Conservation (phyloP, 2,888 invertebrate species). For the Erynnis tages region DNA sequence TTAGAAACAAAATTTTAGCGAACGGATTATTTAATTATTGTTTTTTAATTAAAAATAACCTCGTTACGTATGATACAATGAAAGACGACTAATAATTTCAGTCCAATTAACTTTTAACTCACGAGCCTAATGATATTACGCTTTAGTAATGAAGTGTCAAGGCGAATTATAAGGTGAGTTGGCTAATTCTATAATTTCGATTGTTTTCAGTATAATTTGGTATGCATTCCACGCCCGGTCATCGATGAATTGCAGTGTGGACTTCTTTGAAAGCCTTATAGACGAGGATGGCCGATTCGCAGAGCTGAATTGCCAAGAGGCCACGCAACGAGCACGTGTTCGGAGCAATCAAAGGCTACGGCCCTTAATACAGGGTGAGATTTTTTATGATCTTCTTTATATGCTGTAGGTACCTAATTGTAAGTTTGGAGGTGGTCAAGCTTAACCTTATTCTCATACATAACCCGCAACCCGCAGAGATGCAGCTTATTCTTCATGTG, state of each 20-base stretch:
- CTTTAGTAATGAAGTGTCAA: slow-evolving; percentile 4
- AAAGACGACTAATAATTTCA: no score
- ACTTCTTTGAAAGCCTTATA: slow-evolving; percentile 86
- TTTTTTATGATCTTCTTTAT: background rate
- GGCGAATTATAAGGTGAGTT: background rate
- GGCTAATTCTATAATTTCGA: slow-evolving; percentile 19
- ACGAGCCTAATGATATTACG: background rate
- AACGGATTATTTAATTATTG: no score
- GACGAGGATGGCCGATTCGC: slow-evolving; percentile 77
- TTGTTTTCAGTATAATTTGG: slow-evolving; percentile 65
- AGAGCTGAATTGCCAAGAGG: slow-evolving; percentile 68
- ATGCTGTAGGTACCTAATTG: no score
- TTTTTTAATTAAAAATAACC: no score
- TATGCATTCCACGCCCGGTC: slow-evolving; percentile 71
- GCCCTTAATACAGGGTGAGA: slow-evolving; percentile 53
- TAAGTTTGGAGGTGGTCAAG: no score
- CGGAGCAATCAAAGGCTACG: slow-evolving; percentile 42
- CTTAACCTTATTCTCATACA: no score
- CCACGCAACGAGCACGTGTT: slow-evolving; percentile 46
- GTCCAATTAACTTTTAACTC: background rate
- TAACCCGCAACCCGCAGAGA: no score
- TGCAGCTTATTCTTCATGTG: no score
- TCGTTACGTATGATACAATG: no score
- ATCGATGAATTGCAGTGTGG: slow-evolving; percentile 78
- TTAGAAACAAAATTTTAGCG: no score